A percentile compares a stretch with the other conserved stretches of the same genome.
These are phyloP conservation scores for Acanthaster planci DNA, from an alignment of 35 echinoderm and acorn worm species.

Conservation along the genomic window DNA sequence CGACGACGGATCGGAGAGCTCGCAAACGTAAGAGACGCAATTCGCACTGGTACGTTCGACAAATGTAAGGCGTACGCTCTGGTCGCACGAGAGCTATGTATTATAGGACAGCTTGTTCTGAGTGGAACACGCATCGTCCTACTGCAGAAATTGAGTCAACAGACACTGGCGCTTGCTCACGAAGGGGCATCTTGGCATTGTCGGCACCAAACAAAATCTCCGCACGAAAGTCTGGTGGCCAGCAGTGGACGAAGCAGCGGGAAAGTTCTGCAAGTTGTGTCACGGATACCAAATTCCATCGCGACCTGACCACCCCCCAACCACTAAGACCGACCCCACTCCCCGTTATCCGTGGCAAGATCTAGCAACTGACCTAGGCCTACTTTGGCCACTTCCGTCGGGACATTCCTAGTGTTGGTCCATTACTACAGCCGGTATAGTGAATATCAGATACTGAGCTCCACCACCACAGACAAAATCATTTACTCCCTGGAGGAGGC, in stretches of 20 bases:
- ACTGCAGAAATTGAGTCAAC: no score
- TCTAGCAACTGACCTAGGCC: no score
- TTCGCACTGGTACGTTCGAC: not conserved
- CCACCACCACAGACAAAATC: no score
- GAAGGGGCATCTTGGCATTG: not conserved
- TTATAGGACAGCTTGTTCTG: not conserved
- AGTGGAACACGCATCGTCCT: no score
- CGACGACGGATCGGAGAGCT: not conserved
- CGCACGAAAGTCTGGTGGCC: not conserved
- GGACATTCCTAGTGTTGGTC: no score
- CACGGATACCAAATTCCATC: not conserved
- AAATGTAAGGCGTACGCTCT: slow-evolving; percentile 11
- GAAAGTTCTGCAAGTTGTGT: not conserved
- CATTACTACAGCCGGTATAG: no score
- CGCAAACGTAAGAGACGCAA: not conserved
- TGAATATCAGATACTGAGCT: no score
- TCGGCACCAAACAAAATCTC: not conserved
- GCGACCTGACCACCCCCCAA: not conserved
- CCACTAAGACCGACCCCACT: no score
- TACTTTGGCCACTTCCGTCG: no score
- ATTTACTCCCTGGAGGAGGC: no score
- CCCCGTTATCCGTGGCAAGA: no score
- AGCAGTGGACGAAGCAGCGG: not conserved
- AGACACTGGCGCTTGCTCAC: no score
- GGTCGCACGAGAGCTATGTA: not conserved